A percentile compares a stretch with the other conserved stretches of the same genome.
These are phyloP conservation scores for Myocastor coypus DNA, from an alignment of 2,113 vertebrate species.

Conservation along the genomic window DNA sequence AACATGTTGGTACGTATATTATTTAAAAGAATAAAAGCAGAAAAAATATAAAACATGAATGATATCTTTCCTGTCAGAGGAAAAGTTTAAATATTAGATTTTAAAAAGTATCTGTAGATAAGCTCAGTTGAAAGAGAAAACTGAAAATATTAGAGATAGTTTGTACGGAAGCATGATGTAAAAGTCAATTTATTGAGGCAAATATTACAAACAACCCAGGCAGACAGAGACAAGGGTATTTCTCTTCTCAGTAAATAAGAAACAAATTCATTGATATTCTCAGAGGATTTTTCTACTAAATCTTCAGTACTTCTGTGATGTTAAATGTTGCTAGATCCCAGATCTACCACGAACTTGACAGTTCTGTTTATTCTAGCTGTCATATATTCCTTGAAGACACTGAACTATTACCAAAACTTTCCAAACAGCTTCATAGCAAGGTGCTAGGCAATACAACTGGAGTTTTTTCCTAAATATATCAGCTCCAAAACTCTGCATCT, in stretches of 20 bases:
- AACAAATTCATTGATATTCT: not conserved
- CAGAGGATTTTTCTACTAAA: not conserved
- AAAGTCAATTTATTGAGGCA: not conserved
- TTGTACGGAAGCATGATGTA: not conserved
- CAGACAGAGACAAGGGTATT: not conserved
- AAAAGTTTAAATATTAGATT: constrained; percentile 32
- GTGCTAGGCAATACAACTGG: not conserved
- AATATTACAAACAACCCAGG: not conserved
- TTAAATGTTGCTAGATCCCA: not conserved
- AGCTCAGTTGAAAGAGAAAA: constrained; percentile 12
- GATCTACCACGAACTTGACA: not conserved
- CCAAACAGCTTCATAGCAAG: not conserved
- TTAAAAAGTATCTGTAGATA: not conserved
- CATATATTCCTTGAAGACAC: not conserved
- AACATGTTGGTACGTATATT: not conserved
- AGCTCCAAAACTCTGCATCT: not conserved
- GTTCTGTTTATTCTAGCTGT: not conserved
- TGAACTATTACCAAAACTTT: constrained; percentile 1
- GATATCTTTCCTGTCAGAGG: not conserved
- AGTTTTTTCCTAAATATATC: not conserved
- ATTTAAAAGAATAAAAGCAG: not conserved
- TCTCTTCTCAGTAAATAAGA: not conserved
- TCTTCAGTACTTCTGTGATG: constrained; percentile 10
- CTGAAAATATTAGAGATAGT: not conserved
- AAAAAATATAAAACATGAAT: not conserved